Evolutionary conservation across 1,140 invertebrate species (phyloP).

Genomic region (Lepidurus arcticus): DNA sequence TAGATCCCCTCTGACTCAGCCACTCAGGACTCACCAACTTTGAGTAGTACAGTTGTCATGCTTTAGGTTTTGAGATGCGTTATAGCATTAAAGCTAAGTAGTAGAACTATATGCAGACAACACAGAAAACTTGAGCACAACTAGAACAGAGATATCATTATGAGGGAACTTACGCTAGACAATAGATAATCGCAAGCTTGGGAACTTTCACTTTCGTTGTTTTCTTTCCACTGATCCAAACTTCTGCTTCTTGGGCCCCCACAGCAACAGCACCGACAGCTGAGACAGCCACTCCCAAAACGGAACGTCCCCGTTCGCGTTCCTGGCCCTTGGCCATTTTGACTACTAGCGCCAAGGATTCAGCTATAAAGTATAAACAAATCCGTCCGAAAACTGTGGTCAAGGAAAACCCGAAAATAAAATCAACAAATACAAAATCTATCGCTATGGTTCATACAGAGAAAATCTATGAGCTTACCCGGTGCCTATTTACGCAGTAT

Average conservation of each 20-base stretch:
- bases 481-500: background rate
- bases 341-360: background rate
- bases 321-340: background rate
- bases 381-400: background rate
- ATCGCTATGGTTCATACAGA: background rate
- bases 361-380: background rate
- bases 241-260: constrained; percentile 1
- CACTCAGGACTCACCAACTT: background rate
- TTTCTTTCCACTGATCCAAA: constrained; percentile 6
- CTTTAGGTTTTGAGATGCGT: background rate
- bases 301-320: constrained; percentile 5
- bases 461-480: background rate
- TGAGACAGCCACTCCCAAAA: constrained; percentile 18
- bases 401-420: background rate
- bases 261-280: constrained; percentile 17
- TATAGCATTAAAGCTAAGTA: background rate
- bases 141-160: background rate
- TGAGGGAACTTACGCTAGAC: background rate
- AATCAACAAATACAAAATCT: background rate
- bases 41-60: background rate
- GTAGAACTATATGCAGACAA: background rate
- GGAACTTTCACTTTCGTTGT: constrained; percentile 8
- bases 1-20: background rate
- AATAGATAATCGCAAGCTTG: background rate
- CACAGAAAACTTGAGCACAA: background rate